phyloP scores from a whole-genome alignment of 2,888 invertebrate genomes.

The Himalopsyche tibetana region DNA sequence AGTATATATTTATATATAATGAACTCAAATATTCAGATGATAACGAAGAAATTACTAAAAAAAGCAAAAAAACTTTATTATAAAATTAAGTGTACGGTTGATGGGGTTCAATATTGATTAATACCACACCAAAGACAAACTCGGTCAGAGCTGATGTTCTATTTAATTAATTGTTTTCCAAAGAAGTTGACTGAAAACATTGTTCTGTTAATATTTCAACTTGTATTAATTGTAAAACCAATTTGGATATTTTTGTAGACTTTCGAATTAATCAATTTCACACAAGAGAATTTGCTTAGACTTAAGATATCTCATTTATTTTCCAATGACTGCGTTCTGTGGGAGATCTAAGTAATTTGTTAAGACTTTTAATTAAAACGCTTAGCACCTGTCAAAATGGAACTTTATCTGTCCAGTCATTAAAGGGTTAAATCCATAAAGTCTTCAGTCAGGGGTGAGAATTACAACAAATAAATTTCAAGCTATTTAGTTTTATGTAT shows the following conservation, averaged over 20 bases:
- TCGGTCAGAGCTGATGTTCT: no score
- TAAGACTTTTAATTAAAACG: conserved; percentile 34
- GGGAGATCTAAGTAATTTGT: conserved; percentile 14
- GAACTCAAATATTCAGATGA: no score
- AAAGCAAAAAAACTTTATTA: no score
- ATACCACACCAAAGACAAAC: no score
- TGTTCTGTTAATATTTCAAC: not conserved
- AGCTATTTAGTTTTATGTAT: no score
- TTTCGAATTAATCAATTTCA: conserved; percentile 14
- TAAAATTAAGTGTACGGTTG: no score
- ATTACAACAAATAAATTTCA: no score
- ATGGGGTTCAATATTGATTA: no score
- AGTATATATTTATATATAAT: no score
- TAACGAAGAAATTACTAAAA: no score
- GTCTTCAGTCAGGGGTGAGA: not conserved
- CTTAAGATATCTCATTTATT: not conserved
- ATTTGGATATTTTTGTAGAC: not conserved
- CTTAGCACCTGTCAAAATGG: conserved; percentile 7
- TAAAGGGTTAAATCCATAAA: conserved; percentile 4
- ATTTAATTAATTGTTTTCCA: no score
- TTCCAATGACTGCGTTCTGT: conserved; percentile 4
- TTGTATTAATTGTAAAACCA: not conserved
- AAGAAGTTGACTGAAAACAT: no score
- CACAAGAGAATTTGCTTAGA: not conserved
- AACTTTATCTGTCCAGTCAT: conserved; percentile 30